A percentile compares a stretch with the other conserved stretches of the same genome.
Evolutionary conservation across 2,888 invertebrate species (phyloP).

Genomic region (Clitarchus hookeri): DNA sequence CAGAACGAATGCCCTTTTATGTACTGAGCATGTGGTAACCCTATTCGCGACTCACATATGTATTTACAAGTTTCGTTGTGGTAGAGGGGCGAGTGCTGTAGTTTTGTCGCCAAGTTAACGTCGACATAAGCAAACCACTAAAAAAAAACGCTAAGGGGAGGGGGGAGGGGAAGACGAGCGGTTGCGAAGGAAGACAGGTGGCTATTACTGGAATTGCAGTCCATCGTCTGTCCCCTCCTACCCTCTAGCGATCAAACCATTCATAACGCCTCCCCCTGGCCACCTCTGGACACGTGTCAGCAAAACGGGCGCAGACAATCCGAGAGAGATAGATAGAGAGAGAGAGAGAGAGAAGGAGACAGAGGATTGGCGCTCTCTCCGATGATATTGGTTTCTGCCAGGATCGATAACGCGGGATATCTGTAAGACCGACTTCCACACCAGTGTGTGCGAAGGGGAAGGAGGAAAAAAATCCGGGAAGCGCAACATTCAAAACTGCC

Average conservation of each 20-base stretch:
- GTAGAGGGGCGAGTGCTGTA: too few relatives aligned
- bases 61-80: too few relatives aligned
- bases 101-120: too few relatives aligned
- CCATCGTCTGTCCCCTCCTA: neutral
- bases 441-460: neutral
- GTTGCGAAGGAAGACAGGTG: neutral
- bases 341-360: neutral
- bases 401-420: neutral
- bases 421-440: neutral
- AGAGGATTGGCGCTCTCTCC: neutral
- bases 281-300: neutral
- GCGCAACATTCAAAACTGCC: neutral
- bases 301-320: neutral
- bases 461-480: neutral
- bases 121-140: neutral
- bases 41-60: too few relatives aligned
- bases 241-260: neutral
- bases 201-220: conserved; percentile 8
- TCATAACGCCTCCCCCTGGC: neutral
- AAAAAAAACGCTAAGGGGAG: neutral
- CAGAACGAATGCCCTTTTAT: too few relatives aligned
- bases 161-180: neutral
- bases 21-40: too few relatives aligned
- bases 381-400: conserved; percentile 8
- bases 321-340: neutral